Conservation (phyloP, 2,113 vertebrate species). For the Aegithalos caudatus region DNA sequence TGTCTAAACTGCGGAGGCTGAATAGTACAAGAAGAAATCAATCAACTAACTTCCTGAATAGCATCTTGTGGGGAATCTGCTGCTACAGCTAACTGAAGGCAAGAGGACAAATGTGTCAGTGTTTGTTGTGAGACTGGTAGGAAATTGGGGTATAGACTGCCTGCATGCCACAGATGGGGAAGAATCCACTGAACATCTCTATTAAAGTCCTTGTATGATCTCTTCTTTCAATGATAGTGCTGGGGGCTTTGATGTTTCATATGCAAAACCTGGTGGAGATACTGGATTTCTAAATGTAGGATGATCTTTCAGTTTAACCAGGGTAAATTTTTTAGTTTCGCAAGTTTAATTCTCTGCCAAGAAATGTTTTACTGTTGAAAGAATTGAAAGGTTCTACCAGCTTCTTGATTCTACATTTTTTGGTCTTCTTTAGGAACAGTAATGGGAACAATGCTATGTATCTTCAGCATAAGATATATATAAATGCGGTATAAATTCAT, state of each 20-base stretch:
- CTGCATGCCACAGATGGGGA: background rate
- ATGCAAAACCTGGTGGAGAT: background rate
- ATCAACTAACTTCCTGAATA: background rate
- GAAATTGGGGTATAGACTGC: background rate
- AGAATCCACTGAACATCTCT: background rate
- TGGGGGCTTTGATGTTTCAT: background rate
- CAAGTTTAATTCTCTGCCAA: background rate
- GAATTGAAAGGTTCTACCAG: background rate
- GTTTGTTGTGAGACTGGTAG: background rate
- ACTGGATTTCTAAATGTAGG: background rate
- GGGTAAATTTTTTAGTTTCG: background rate
- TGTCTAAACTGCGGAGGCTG: background rate
- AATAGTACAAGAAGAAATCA: background rate
- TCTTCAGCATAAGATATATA: background rate
- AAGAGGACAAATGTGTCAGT: background rate
- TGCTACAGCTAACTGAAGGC: background rate
- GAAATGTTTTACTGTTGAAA: background rate
- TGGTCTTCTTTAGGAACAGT: background rate
- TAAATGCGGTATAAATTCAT: background rate
- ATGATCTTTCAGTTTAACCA: background rate
- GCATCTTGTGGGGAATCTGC: constrained; percentile 16
- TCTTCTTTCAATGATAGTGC: background rate
- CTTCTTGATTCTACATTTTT: background rate
- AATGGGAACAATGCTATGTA: background rate
- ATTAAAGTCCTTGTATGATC: background rate